Conservation (phyloP, 1,140 invertebrate genomes). For the Hermetia illucens region DNA sequence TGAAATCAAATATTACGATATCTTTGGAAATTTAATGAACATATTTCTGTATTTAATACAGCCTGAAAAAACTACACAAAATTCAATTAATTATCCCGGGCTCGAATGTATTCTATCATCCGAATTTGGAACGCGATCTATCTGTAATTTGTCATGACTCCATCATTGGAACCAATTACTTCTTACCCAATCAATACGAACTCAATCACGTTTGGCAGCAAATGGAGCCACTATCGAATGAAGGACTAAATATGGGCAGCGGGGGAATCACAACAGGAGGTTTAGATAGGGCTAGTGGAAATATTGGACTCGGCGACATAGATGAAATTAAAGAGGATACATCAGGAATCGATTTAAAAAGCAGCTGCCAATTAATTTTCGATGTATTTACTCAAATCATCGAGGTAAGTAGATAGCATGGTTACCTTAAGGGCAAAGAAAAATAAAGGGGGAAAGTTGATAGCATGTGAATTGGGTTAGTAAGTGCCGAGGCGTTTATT, state of each 20-base stretch:
- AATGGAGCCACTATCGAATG: conserved; percentile 15
- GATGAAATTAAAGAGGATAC: neutral
- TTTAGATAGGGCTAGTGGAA: too few relatives aligned
- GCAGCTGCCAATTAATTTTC: conserved; percentile 28
- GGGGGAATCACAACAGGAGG: too few relatives aligned
- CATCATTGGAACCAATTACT: conserved; percentile 23
- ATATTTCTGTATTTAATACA: conserved; percentile 1
- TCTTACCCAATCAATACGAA: conserved; percentile 29
- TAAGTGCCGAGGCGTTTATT: too few relatives aligned
- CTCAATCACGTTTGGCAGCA: conserved; percentile 29
- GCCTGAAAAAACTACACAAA: conserved; percentile 28
- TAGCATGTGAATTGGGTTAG: conserved; percentile 1
- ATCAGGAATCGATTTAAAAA: conserved; percentile 28
- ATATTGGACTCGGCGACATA: too few relatives aligned
- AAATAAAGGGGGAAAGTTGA: conserved; percentile 2
- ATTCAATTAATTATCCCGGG: conserved; percentile 22
- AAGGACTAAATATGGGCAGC: neutral
- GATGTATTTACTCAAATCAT: conserved; percentile 30
- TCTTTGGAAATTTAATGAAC: neutral
- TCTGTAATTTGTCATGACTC: neutral
- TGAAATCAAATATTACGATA: too few relatives aligned
- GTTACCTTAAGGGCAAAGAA: neutral
- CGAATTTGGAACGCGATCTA: conserved; percentile 26
- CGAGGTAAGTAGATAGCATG: conserved; percentile 19
- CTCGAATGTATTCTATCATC: conserved; percentile 26